Conservation (phyloP, 2,888 invertebrate genomes). For the Leucophenga montana region DNA sequence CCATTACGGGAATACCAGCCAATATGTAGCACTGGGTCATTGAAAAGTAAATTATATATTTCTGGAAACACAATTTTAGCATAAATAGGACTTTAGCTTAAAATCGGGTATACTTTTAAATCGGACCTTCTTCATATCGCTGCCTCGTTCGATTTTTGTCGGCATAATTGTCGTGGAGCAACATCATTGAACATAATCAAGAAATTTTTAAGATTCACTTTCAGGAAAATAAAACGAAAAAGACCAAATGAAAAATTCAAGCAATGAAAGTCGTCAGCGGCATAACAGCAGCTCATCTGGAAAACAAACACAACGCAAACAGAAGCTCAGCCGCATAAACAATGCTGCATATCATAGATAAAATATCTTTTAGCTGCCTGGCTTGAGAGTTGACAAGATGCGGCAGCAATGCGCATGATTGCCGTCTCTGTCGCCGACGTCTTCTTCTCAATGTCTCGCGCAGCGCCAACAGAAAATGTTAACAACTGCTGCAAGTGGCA, state of each 20-base stretch:
- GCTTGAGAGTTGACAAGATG: not conserved
- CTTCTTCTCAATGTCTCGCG: not conserved
- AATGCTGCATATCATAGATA: conserved; percentile 50
- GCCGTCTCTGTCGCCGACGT: not conserved
- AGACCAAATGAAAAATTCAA: not conserved
- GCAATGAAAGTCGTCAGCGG: conserved; percentile 1
- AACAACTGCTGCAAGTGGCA: conserved; percentile 40
- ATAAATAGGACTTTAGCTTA: no score
- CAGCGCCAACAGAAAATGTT: conserved; percentile 16
- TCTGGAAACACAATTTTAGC: no score
- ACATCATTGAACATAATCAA: conserved; percentile 50
- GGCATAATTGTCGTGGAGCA: conserved; percentile 28
- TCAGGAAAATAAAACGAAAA: conserved; percentile 48
- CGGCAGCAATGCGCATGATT: conserved; percentile 6
- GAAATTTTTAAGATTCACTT: conserved; percentile 64
- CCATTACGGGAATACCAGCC: no score
- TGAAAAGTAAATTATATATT: no score
- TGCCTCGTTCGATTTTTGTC: not conserved
- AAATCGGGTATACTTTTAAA: not conserved
- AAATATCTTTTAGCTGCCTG: conserved; percentile 51
- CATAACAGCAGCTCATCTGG: not conserved
- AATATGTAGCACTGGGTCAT: no score
- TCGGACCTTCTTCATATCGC: not conserved
- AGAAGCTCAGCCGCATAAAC: conserved; percentile 5
- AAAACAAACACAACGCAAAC: conserved; percentile 1